These are phyloP conservation scores for Radopholus similis DNA, from an alignment of 1,140 invertebrate genomes.

Conservation along the genomic window DNA sequence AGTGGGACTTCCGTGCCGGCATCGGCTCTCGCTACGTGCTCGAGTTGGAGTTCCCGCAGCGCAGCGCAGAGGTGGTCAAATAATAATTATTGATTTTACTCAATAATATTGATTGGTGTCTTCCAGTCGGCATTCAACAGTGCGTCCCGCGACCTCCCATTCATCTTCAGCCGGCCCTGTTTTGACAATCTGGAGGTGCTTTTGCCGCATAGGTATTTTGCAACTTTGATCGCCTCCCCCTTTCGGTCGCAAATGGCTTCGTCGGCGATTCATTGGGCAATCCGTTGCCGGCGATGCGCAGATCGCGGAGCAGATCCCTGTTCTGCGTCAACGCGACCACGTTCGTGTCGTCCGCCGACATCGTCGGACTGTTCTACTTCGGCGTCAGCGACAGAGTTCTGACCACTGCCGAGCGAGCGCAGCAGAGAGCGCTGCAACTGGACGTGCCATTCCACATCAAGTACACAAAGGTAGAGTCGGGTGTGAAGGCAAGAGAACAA, in stretches of 20 bases:
- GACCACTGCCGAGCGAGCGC: not conserved
- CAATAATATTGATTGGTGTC: not conserved
- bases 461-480: slow-evolving; percentile 37
- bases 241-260: not conserved
- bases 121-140: not conserved
- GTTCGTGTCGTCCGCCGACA: slow-evolving; percentile 44
- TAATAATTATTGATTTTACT: not conserved
- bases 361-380: slow-evolving; percentile 31
- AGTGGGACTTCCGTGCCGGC: slow-evolving; percentile 49
- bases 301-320: not conserved
- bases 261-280: no score
- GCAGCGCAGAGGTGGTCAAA: not conserved
- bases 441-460: slow-evolving; percentile 37
- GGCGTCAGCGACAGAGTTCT: slow-evolving; percentile 16
- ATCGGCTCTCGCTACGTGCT: slow-evolving; percentile 48
- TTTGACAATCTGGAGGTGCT: slow-evolving; percentile 25
- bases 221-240: no score
- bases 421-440: not conserved
- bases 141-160: not conserved
- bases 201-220: not conserved
- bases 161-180: not conserved
- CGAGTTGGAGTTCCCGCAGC: slow-evolving; percentile 42
- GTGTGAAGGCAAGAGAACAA: not conserved
- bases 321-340: slow-evolving; percentile 46
- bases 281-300: not conserved